Base-by-base conservation (phyloP, 2,797 vertebrate genomes). In the Trematomus bernacchii region DNA sequence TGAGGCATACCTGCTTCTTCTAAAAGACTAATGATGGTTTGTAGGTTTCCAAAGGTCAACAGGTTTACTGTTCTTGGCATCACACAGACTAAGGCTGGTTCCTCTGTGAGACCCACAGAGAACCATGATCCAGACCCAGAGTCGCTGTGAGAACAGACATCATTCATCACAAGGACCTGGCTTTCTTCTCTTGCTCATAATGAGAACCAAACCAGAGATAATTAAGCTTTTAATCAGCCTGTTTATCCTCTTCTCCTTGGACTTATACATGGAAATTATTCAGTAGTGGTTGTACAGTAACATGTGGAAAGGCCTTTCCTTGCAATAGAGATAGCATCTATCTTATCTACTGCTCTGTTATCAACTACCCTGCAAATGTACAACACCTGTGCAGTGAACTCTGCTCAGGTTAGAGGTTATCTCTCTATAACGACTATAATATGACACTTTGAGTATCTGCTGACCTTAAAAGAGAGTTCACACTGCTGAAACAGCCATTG, bases 51-150 rank as follows among this genome's bases (percentile, higher is more conserved):
- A 83, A 46, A 82, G 84, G 84, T 89, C 83, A 23, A 43, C 43
- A 58, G 87, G 82, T 91, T 86, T 90, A 90, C 84, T 86, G 76
- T 84, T 80, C 80, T 57, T 89, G 84, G 83, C 83, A 86, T 73
- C 69, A 74, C 63, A 85, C 30, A 57, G 59, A 71, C 70, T 18
- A 80, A 82, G 51, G 51, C 83, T 51, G 71, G 82, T 82, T 87
- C 87, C 50, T 75, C 60, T 27, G 57, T 37, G 75, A 50, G 44
- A 58, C 19, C 64, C 50, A 1, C 55, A 47, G 71, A 66, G 37
- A 65, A 7, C 52, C 40, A 27, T 16, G 19, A 65, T 47, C 14
- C 21, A 66, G 73, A 61, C 64, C 76, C 42, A 27, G 27, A 27
- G 27, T 19, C 48, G 71, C 58, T 27, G 33, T 37, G 33, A 37